phyloP scores from a whole-genome alignment of 2,888 invertebrate species.

The Erebia palarica region DNA sequence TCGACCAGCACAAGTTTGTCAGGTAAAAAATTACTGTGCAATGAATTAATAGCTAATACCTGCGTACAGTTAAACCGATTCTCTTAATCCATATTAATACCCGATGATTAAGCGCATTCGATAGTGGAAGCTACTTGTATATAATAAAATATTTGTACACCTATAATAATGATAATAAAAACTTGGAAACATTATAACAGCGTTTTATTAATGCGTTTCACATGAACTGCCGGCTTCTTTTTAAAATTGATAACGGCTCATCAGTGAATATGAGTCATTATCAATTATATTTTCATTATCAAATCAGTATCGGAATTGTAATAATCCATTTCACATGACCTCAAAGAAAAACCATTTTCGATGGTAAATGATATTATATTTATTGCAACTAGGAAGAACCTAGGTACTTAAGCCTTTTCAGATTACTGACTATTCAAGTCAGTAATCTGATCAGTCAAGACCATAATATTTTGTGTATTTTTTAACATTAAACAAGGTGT shows the following conservation, averaged over 20 bases:
- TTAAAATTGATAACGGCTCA: neutral
- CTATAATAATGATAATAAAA: constrained; percentile 1
- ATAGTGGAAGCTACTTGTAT: neutral
- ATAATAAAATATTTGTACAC: no score
- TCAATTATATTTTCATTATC: neutral
- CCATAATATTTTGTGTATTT: no score
- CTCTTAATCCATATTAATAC: constrained; percentile 11
- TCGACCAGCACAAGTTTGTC: neutral
- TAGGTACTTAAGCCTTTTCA: no score
- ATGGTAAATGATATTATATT: no score
- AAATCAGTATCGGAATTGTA: neutral
- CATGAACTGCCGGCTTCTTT: neutral
- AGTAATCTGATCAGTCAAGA: no score
- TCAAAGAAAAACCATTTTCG: no score
- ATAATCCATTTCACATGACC: constrained; percentile 30
- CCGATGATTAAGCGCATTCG: neutral
- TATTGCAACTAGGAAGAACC: no score
- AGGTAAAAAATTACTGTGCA: constrained; percentile 1
- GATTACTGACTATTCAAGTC: no score
- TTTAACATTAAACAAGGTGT: no score
- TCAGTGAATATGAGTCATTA: neutral
- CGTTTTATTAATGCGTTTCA: constrained; percentile 3
- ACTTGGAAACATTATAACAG: constrained; percentile 3
- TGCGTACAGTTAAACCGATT: neutral
- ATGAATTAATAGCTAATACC: constrained; percentile 5